A percentile compares a stretch with the other conserved stretches of the same genome.
Evolutionary conservation across 64 coral and sea anemone genomes (phyloP).

Genomic region (Hydrozoanthus tunicans): DNA sequence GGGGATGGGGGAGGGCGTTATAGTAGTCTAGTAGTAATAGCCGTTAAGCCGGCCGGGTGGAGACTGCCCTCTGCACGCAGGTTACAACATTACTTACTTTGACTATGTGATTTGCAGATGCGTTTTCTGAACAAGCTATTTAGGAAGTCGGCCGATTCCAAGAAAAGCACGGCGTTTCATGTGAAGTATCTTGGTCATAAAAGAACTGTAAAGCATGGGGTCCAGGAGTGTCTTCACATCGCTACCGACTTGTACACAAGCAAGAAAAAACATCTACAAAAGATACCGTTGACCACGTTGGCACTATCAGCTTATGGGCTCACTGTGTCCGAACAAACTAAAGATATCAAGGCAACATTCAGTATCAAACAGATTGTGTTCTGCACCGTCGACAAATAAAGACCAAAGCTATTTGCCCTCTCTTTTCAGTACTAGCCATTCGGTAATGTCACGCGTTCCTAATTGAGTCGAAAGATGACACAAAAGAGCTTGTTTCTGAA

Average conservation of each 20-base stretch:
- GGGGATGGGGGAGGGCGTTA: too few relatives aligned
- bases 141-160: neutral
- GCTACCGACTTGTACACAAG: neutral
- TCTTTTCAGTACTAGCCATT: neutral
- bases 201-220: neutral
- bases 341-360: neutral
- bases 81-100: too few relatives aligned
- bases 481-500: neutral
- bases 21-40: too few relatives aligned
- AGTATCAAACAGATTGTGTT: constrained; percentile 25
- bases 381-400: neutral
- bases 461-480: neutral
- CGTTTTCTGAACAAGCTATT: neutral
- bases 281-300: neutral
- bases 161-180: neutral
- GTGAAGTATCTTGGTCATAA: constrained; percentile 14
- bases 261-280: neutral
- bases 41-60: too few relatives aligned
- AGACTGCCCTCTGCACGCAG: too few relatives aligned
- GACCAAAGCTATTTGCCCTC: constrained; percentile 20
- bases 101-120: neutral
- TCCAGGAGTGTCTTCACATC: neutral
- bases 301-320: neutral
- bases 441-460: constrained; percentile 23
- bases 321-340: neutral